A percentile compares a stretch with the other conserved stretches of the same genome.
Conservation (phyloP, 2,888 invertebrate species). For the Caenorhabditis sp. region DNA sequence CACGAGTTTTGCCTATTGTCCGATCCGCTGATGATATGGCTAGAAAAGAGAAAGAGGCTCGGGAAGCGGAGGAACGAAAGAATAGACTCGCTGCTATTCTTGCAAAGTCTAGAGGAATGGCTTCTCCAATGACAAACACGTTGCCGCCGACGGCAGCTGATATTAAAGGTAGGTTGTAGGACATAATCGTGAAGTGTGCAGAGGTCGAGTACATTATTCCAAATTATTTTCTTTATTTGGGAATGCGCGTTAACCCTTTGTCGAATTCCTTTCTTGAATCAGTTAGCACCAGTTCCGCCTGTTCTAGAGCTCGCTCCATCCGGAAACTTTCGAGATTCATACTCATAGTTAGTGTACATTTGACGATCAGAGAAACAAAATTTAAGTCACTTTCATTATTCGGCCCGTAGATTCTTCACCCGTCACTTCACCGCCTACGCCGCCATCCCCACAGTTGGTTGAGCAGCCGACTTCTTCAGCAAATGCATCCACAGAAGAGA, state of each 20-base stretch:
- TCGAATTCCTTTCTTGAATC: slow-evolving; percentile 37
- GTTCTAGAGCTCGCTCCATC: slow-evolving; percentile 15
- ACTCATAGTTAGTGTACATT: neutral
- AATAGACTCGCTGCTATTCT: slow-evolving; percentile 57
- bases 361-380: neutral
- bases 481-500: slow-evolving; percentile 34
- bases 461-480: slow-evolving; percentile 33
- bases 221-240: slow-evolving; percentile 29
- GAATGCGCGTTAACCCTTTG: slow-evolving; percentile 60
- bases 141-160: slow-evolving; percentile 37
- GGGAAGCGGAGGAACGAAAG: slow-evolving; percentile 55
- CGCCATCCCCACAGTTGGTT: slow-evolving; percentile 30
- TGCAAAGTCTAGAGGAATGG: slow-evolving; percentile 61
- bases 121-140: slow-evolving; percentile 45
- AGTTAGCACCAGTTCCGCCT: slow-evolving; percentile 13
- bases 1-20: slow-evolving; percentile 48
- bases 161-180: slow-evolving; percentile 27
- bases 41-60: slow-evolving; percentile 43
- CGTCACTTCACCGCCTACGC: slow-evolving; percentile 42
- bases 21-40: slow-evolving; percentile 59
- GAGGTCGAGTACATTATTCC: neutral
- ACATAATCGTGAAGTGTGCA: neutral
- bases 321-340: neutral
- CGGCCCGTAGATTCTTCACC: slow-evolving; percentile 54
- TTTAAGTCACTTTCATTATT: slow-evolving; percentile 35